These are phyloP conservation scores for Actias luna DNA, from an alignment of 2,888 invertebrate genomes.

Conservation along the genomic window DNA sequence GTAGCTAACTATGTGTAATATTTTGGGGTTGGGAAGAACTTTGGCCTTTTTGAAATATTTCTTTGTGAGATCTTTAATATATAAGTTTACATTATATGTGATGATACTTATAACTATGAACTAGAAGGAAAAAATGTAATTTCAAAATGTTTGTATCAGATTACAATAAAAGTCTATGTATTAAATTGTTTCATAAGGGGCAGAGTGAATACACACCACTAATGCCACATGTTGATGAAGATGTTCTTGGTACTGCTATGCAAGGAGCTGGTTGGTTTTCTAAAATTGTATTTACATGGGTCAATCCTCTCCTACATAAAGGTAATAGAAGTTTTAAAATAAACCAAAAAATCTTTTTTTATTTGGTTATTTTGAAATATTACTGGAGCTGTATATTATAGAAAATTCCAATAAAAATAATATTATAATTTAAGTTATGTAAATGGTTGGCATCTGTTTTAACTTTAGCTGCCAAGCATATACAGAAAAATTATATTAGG, in stretches of 20 bases:
- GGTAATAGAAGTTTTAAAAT: constrained; percentile 61
- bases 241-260: constrained; percentile 90
- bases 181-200: constrained; percentile 28
- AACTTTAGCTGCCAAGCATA: neutral
- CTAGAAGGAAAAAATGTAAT: neutral
- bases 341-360: neutral
- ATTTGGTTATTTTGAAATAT: neutral
- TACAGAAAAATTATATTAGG: neutral
- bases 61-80: too few species aligned
- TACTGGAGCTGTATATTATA: neutral
- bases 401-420: neutral
- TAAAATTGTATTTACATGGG: constrained; percentile 93
- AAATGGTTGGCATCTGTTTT: neutral
- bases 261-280: constrained; percentile 87
- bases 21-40: too few species aligned
- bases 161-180: neutral
- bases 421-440: neutral
- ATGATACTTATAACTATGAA: too few species aligned
- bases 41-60: too few species aligned
- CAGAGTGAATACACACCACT: constrained; percentile 84
- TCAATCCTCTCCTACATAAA: constrained; percentile 90
- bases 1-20: too few species aligned
- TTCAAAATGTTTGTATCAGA: neutral
- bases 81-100: too few species aligned
- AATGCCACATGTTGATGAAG: constrained; percentile 85